A percentile compares a stretch with the other conserved stretches of the same genome.
Evolutionary conservation across 2,888 invertebrate genomes (phyloP).

Genomic region (Eurytoma californica): DNA sequence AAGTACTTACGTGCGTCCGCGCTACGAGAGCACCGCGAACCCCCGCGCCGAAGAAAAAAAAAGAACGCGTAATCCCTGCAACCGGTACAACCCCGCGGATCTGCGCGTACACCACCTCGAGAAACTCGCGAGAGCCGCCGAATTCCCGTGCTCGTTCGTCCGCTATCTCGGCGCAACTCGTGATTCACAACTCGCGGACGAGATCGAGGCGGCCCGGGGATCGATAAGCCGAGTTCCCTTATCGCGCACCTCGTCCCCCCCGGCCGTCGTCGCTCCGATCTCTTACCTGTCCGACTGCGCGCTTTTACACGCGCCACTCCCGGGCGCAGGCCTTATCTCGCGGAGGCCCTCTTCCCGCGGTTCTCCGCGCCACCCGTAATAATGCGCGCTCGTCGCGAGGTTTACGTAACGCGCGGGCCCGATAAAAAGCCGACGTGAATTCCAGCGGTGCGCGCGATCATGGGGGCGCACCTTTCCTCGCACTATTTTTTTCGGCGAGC

Average conservation of each 20-base stretch:
- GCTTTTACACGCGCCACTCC: constrained; percentile 3
- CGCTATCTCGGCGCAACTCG: too few relatives aligned
- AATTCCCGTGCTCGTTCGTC: too few relatives aligned
- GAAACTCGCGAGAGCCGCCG: too few relatives aligned
- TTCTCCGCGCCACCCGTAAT: neutral
- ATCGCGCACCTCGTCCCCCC: neutral
- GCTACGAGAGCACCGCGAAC: too few relatives aligned
- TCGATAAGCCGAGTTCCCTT: neutral
- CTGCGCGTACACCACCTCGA: too few relatives aligned
- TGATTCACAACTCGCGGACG: too few relatives aligned
- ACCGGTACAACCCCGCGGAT: too few relatives aligned
- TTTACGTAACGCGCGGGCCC: constrained; percentile 52
- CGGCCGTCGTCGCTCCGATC: neutral
- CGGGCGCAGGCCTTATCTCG: neutral
- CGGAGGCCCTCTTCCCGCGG: constrained; percentile 1
- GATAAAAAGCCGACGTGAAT: neutral
- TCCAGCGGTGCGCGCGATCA: constrained; percentile 1
- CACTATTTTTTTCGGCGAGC: neutral
- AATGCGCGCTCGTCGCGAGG: neutral
- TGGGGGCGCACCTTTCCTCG: constrained; percentile 31
- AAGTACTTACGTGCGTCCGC: too few relatives aligned
- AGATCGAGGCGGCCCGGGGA: neutral
- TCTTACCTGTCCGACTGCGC: neutral
- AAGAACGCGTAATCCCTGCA: too few relatives aligned
- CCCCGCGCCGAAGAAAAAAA: too few relatives aligned